Evolutionary conservation across 2,888 invertebrate genomes (phyloP), one percentile per base, ranked within the genome.

Genomic region (Dusona sp.): DNA sequence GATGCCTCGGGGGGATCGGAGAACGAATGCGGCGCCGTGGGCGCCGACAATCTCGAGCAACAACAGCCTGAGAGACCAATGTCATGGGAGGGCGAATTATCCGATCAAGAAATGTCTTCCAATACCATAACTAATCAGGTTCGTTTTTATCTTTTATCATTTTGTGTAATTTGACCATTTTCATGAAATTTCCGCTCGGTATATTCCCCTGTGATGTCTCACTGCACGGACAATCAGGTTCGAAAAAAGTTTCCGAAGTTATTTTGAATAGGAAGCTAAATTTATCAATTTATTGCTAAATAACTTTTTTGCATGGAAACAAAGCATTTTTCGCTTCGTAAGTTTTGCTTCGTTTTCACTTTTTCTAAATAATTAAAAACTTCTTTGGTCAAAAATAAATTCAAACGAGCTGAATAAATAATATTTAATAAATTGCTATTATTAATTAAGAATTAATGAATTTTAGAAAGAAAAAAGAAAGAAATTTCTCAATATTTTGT

Each of bases 11-110:
- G 95, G 13, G 94, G 94, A 3, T 95, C 95, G 80, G 90, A 88
- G 72, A 91, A 90, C 67, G 92, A 92, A 11, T 89, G 88, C 54
- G 89, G 83, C 57, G 84, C 79, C 83, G 73, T 88, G 61, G 89
- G 89, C 54, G 86, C 72, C 0, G 89, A 89, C 65, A 88, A 88
- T 80, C 80, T 85, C 19, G 93, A 92, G 51, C 95, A 95, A 80
- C 95, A 92, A 85, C 94, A 94, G 75, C 94, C 95, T n/a, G 95
- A 95, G 88, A 95, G 98, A 77, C 98, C 98, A 72, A 98, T 98
- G 98, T 98, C 98, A 9, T 98, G 98, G 98, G 98, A 98, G 94
- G 98, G 98, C 11, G 98, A 98, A 94, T 95, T 98, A 16, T 98
- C 98, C 2, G 98, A 98, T 92, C 96, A 97, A n/a, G 98, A 98